phyloP scores from a whole-genome alignment of 2,888 invertebrate genomes.

The Andrena chrysosceles region DNA sequence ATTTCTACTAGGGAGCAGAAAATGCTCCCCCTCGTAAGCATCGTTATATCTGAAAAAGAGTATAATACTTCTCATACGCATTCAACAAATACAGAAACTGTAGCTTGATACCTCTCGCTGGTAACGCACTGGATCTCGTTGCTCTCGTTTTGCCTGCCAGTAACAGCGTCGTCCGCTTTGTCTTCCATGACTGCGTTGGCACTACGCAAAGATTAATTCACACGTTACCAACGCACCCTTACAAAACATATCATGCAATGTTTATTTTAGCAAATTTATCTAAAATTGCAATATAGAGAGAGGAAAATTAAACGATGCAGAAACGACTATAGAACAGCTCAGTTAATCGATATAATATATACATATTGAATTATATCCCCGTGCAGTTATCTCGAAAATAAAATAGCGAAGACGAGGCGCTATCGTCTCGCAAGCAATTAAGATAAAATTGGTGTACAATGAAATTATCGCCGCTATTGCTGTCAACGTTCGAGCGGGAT shows the following conservation, averaged over 20 bases:
- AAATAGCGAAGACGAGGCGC: no score
- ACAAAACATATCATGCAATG: no score
- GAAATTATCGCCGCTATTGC: neutral
- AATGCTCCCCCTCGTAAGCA: slow-evolving; percentile 38
- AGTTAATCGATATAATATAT: no score
- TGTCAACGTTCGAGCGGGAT: neutral
- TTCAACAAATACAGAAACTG: neutral
- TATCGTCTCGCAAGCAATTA: no score
- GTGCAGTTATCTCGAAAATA: no score
- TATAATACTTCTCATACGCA: neutral
- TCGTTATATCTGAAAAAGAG: slow-evolving; percentile 29
- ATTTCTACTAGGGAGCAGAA: slow-evolving; percentile 62
- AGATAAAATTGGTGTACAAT: neutral
- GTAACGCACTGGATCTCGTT: neutral
- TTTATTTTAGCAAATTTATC: no score
- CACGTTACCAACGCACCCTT: no score
- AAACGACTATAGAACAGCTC: no score
- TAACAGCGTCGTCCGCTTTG: neutral
- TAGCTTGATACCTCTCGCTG: slow-evolving; percentile 46
- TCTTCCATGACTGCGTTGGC: slow-evolving; percentile 27
- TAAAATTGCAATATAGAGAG: no score
- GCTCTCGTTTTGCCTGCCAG: slow-evolving; percentile 20
- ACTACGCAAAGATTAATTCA: no score
- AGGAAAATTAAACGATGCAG: no score
- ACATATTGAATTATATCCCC: no score